phyloP scores from a whole-genome alignment of 1,140 invertebrate genomes.

The Hyles vespertilio region DNA sequence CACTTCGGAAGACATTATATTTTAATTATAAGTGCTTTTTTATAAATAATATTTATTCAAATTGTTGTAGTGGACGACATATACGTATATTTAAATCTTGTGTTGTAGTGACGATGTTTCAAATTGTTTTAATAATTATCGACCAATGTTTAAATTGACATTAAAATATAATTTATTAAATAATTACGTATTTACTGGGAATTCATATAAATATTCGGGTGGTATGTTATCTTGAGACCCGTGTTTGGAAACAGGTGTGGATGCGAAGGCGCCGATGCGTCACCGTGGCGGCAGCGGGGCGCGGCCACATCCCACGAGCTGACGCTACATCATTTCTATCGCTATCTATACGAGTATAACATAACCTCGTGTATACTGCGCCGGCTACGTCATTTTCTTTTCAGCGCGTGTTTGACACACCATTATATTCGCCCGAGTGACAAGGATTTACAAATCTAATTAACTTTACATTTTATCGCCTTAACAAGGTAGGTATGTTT shows the following conservation, averaged over 20 bases:
- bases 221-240: slow-evolving; percentile 2
- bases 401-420: slow-evolving; percentile 8
- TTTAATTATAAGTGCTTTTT: background rate
- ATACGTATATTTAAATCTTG: too few relatives aligned
- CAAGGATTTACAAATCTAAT: too few relatives aligned
- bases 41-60: too few relatives aligned
- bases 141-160: too few relatives aligned
- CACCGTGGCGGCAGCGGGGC: slow-evolving; percentile 45
- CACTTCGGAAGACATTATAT: background rate
- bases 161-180: too few relatives aligned
- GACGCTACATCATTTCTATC: slow-evolving; percentile 7
- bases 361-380: background rate
- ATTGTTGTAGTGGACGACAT: too few relatives aligned
- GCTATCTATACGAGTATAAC: slow-evolving; percentile 3
- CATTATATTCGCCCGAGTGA: background rate
- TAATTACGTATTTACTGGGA: too few relatives aligned
- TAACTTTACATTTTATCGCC: too few relatives aligned
- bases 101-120: too few relatives aligned
- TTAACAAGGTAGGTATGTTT: too few relatives aligned
- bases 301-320: slow-evolving; percentile 45
- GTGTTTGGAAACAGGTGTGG: background rate
- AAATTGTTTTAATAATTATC: too few relatives aligned
- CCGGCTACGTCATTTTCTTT: background rate
- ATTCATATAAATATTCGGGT: too few relatives aligned
- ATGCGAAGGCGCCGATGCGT: slow-evolving; percentile 27